Percentiles rank a stretch among this genome's conserved stretches.
These are phyloP conservation scores for Cephus pulcher DNA, from an alignment of 2,888 invertebrate genomes.

Conservation along the genomic window DNA sequence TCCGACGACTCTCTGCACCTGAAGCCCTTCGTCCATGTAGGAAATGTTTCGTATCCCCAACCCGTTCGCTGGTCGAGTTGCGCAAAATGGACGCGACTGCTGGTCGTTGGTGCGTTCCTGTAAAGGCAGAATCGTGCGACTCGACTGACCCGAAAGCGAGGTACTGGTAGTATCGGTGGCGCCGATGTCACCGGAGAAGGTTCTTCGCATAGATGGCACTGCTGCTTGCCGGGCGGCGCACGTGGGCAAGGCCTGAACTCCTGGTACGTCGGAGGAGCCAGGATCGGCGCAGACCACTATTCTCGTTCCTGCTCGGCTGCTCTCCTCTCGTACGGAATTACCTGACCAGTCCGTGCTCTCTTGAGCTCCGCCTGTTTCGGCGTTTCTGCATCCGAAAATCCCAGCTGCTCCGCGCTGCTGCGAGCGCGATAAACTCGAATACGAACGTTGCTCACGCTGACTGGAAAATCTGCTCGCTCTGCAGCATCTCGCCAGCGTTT, in stretches of 20 bases:
- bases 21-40: background rate
- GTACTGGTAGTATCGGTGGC: constrained; percentile 20
- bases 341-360: constrained; percentile 56
- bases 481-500: constrained; percentile 70
- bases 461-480: constrained; percentile 48
- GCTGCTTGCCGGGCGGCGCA: constrained; percentile 1
- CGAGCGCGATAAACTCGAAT: constrained; percentile 72
- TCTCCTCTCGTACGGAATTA: constrained; percentile 50
- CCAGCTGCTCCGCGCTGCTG: constrained; percentile 66
- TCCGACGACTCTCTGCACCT: too few species aligned
- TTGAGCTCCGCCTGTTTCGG: constrained; percentile 41
- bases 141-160: constrained; percentile 21
- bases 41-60: background rate
- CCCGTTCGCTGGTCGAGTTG: background rate
- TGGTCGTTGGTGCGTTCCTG: too few species aligned
- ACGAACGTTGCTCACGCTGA: constrained; percentile 69
- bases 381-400: constrained; percentile 65
- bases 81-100: too few species aligned
- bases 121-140: background rate
- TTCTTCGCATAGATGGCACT: constrained; percentile 4
- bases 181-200: constrained; percentile 20
- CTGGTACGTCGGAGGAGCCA: background rate
- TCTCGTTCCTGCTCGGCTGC: constrained; percentile 27
- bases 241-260: background rate
- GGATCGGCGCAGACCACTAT: constrained; percentile 10